Base-by-base conservation (phyloP, 2,113 vertebrate species). In the Pionites leucogaster region DNA sequence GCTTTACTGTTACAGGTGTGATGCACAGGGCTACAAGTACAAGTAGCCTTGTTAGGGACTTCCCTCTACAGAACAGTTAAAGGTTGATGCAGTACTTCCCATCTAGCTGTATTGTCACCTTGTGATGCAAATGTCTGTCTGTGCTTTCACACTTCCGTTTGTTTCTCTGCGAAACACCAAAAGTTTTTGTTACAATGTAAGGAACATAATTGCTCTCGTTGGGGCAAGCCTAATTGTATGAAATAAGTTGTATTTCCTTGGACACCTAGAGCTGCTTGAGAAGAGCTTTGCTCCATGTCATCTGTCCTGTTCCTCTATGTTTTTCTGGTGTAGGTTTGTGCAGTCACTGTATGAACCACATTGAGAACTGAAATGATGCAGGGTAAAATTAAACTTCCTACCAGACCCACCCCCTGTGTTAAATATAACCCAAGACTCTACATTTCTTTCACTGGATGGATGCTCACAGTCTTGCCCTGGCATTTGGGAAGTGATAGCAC, bases 71-170 rank as follows among this genome's bases (percentile, higher is more conserved):
- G 44, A 28, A 10, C 33, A 33, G 59, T 4, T 35, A 59, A 39
- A 62, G 63, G 19, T 33, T 15, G 64, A 25, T 31, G 65, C 60
- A 22, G 46, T 17, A 0, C 37, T 86, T 92, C 28, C n/a, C 15
- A 1, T 35, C 60, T 6, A 10, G 25, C 69, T n/a, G 31, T 12
- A 1, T n/a, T 39, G 11, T 11, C 33, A 13, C 20, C 6, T 60
- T 11, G 27, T 8, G 22, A 6, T 28, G 28, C 3, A 0, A 16
- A 6, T 0, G 11, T 27, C 12, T 17, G 0, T 59, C 22, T 55
- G 27, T 31, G 35, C 35, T 31, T 64, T 60, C 47, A 17, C 17
- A 5, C 39, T 69, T 50, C 28, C 16, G 6, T 10, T 12, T 46
- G 37, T 31, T 68, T 62, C 57, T 78, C 28, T 75, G 69, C 11